Evolutionary conservation across 92 coral and sea anemone genomes (phyloP).

Genomic region (Epizoanthus illoricatus): DNA sequence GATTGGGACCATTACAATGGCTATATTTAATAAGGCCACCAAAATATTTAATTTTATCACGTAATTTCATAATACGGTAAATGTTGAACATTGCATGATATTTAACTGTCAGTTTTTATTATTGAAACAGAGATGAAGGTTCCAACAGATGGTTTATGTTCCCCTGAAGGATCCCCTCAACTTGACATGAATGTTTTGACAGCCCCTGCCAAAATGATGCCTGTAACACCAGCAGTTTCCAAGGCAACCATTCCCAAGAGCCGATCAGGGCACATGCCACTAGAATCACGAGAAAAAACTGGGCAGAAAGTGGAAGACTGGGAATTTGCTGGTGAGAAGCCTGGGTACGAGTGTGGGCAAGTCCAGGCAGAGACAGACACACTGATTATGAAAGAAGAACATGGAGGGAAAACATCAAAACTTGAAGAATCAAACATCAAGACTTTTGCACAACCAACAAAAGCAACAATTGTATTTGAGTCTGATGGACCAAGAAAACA

Average conservation of each 20-base stretch:
- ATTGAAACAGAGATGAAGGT: conserved; percentile 73
- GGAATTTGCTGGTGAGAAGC: conserved; percentile 15
- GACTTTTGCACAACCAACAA: conserved; percentile 23
- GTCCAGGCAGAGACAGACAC: not conserved
- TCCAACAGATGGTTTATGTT: conserved; percentile 41
- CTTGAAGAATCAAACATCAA: not conserved
- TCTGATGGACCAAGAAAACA: conserved; percentile 21
- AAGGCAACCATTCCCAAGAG: conserved; percentile 69
- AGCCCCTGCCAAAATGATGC: conserved; percentile 44
- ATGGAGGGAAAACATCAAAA: not conserved
- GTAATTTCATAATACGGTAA: too few relatives aligned
- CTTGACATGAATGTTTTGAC: conserved; percentile 36
- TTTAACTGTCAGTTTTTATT: not conserved
- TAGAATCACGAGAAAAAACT: conserved; percentile 49
- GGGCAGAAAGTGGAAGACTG: conserved; percentile 18
- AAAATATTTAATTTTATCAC: too few relatives aligned
- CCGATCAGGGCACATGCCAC: conserved; percentile 56
- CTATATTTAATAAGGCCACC: too few relatives aligned
- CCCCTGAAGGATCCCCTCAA: conserved; percentile 6
- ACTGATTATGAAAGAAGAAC: not conserved
- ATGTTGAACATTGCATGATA: too few relatives aligned
- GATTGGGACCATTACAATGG: too few relatives aligned
- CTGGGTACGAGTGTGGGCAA: not conserved
- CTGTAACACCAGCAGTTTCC: conserved; percentile 78
- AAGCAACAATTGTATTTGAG: conserved; percentile 11